A percentile compares a stretch with the other conserved stretches of the same genome.
Evolutionary conservation across 2,113 vertebrate species (phyloP).

Genomic region (Scolopax mira): DNA sequence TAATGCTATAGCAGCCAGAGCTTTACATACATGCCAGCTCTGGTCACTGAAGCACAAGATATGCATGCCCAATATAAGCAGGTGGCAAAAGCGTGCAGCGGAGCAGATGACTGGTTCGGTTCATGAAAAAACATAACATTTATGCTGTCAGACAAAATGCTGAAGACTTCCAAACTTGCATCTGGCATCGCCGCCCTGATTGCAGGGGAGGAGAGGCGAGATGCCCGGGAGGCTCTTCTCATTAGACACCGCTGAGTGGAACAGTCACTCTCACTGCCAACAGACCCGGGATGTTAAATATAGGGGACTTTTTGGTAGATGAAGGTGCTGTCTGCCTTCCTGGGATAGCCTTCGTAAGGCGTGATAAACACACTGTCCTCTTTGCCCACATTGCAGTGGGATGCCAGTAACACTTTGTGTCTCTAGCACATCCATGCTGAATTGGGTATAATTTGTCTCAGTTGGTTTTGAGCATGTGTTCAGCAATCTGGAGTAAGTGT

Average conservation of each 20-base stretch:
- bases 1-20: neutral
- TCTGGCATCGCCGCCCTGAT: slow-evolving; percentile 24
- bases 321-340: neutral
- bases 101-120: slow-evolving; percentile 21
- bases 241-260: neutral
- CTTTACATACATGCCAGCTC: neutral
- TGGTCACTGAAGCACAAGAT: neutral
- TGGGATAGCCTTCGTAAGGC: neutral
- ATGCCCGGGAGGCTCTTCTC: neutral
- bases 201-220: neutral
- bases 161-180: slow-evolving; percentile 42
- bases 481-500: neutral
- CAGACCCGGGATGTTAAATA: neutral
- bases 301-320: neutral
- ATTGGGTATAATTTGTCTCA: neutral
- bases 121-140: slow-evolving; percentile 51
- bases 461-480: neutral
- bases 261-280: neutral
- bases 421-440: neutral
- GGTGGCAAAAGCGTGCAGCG: neutral
- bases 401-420: neutral
- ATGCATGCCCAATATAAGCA: neutral
- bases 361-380: neutral
- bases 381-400: neutral
- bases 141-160: slow-evolving; percentile 39